phyloP scores from a whole-genome alignment of 2,797 vertebrate genomes.

The Acropternis orthonyx region DNA sequence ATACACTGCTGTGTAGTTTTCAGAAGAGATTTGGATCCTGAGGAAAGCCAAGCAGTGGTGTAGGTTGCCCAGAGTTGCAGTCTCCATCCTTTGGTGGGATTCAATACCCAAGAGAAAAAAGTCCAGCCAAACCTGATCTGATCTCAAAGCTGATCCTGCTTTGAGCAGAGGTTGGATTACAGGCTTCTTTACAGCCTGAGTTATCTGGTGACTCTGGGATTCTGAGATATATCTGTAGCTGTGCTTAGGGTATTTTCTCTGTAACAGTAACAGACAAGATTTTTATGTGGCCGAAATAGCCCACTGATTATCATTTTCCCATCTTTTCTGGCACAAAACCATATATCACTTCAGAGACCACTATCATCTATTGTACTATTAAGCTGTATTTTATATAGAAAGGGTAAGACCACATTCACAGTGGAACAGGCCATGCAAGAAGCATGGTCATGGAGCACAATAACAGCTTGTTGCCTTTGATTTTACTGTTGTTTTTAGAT shows the following conservation, averaged over 20 bases:
- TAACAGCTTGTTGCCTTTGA: background rate
- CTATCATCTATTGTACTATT: background rate
- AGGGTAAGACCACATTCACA: background rate
- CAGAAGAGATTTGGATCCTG: background rate
- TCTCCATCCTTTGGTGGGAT: accelerated
- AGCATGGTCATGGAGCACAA: background rate
- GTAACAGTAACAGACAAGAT: background rate
- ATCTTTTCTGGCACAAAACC: background rate
- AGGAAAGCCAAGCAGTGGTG: background rate
- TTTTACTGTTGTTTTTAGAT: background rate
- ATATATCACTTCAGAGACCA: background rate
- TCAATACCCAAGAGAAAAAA: background rate
- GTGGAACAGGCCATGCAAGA: background rate
- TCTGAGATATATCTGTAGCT: background rate
- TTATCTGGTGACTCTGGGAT: background rate
- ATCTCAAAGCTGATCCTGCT: background rate
- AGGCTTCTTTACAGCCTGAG: background rate
- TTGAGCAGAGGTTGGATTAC: background rate
- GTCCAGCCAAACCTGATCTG: background rate
- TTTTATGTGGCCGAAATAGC: background rate
- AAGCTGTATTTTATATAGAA: background rate
- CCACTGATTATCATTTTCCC: background rate
- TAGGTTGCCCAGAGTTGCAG: background rate
- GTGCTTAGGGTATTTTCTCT: background rate
- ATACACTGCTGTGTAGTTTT: background rate